Evolutionary conservation across 2,797 vertebrate genomes (phyloP).

Genomic region (Acridotheres tristis): DNA sequence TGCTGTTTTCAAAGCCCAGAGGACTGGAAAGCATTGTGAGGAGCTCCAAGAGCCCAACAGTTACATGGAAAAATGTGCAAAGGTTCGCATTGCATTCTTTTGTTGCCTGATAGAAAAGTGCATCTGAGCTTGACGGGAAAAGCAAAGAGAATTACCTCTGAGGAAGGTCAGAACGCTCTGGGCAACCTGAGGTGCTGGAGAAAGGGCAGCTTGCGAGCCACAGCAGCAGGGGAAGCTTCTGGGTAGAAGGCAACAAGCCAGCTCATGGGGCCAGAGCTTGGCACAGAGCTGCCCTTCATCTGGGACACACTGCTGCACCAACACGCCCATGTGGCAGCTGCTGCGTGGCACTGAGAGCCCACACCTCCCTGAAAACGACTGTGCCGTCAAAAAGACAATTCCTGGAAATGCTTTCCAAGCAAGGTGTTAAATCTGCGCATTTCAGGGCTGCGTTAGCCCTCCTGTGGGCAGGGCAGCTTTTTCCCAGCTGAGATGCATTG

Average conservation of each 20-base stretch:
- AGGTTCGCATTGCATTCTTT: background rate
- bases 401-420: background rate
- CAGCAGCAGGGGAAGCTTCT: background rate
- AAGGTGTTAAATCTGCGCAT: rapidly evolving
- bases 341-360: background rate
- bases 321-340: rapidly evolving
- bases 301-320: rapidly evolving
- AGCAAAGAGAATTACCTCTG: background rate
- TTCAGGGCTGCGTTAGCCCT: rapidly evolving
- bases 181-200: background rate
- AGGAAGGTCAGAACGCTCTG: background rate
- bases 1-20: conserved; percentile 45
- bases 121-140: background rate
- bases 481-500: background rate
- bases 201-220: background rate
- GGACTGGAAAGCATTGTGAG: background rate
- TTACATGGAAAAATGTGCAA: background rate
- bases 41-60: background rate
- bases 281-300: background rate
- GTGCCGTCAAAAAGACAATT: background rate
- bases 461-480: background rate
- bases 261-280: background rate
- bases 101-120: background rate
- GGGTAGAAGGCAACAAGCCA: background rate
- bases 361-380: background rate